These are phyloP conservation scores for Cyprinodon brontotheroides DNA, from an alignment of 2,113 vertebrate genomes.

Conservation along the genomic window DNA sequence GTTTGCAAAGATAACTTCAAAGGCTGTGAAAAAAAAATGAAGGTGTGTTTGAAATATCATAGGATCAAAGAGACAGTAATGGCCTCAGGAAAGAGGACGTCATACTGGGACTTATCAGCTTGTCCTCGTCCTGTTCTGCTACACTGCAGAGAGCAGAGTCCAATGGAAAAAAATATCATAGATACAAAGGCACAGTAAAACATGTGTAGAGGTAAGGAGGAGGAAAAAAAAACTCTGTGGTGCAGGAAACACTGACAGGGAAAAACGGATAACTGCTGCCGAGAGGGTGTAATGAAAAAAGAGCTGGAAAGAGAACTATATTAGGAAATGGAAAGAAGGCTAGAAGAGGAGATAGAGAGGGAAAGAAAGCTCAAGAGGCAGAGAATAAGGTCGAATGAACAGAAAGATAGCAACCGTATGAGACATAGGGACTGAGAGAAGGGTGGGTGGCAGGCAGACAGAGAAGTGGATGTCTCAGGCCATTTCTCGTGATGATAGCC, in stretches of 20 bases:
- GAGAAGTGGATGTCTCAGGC: constrained; percentile 67
- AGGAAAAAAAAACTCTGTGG: neutral
- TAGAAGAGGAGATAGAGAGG: constrained; percentile 25
- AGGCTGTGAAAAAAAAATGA: constrained; percentile 3
- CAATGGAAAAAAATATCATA: constrained; percentile 18
- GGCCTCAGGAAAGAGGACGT: constrained; percentile 37
- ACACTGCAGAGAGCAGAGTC: constrained; percentile 27
- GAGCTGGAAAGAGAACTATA: constrained; percentile 42
- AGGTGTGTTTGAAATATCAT: constrained; percentile 39
- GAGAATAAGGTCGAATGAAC: constrained; percentile 52
- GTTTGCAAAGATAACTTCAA: neutral
- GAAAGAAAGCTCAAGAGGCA: constrained; percentile 48
- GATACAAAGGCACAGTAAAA: constrained; percentile 27
- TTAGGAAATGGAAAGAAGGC: constrained; percentile 29
- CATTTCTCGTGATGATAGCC: constrained; percentile 74
- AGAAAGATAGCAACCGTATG: constrained; percentile 43
- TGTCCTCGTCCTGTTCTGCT: constrained; percentile 51
- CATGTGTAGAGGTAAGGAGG: constrained; percentile 1
- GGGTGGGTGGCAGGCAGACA: constrained; percentile 51
- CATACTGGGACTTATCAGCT: constrained; percentile 57
- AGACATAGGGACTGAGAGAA: constrained; percentile 42
- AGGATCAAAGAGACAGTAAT: constrained; percentile 47
- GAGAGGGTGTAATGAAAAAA: constrained; percentile 7
- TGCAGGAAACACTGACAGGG: constrained; percentile 14
- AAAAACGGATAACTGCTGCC: constrained; percentile 40